Evolutionary conservation across 2,113 vertebrate species (phyloP).

Genomic region (Oncorhynchus mykiss): DNA sequence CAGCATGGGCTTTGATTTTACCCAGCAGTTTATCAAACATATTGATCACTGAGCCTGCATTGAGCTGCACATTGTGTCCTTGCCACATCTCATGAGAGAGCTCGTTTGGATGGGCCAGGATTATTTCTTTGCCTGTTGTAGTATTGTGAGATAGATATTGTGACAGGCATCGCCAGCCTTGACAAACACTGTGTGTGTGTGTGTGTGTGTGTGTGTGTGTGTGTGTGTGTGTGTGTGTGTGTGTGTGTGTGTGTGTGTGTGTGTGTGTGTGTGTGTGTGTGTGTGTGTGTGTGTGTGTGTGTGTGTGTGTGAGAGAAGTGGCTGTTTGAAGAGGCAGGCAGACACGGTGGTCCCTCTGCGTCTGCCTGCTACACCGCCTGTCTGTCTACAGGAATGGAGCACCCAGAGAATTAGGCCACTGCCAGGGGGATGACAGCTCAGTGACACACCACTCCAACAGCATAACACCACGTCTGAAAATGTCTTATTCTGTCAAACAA

Average conservation of each 20-base stretch:
- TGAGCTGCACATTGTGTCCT: background rate
- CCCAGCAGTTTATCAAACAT: slow-evolving; percentile 1
- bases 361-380: slow-evolving; percentile 7
- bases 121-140: background rate
- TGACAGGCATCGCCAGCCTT: background rate
- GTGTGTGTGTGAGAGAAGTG: too few species aligned
- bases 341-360: slow-evolving; percentile 10
- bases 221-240: too few species aligned
- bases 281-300: too few species aligned
- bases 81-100: background rate
- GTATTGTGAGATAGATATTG: background rate
- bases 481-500: slow-evolving; percentile 51
- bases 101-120: background rate
- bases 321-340: slow-evolving; percentile 12
- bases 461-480: slow-evolving; percentile 25
- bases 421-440: slow-evolving; percentile 43
- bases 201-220: too few species aligned
- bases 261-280: too few species aligned
- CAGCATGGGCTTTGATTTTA: background rate
- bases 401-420: slow-evolving; percentile 35
- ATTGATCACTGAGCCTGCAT: background rate
- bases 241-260: background rate
- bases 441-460: slow-evolving; percentile 36
- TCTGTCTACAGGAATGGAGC: slow-evolving; percentile 33
- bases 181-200: background rate